phyloP scores from a whole-genome alignment of 1,140 invertebrate genomes.

The Parasteatoda tepidariorum region DNA sequence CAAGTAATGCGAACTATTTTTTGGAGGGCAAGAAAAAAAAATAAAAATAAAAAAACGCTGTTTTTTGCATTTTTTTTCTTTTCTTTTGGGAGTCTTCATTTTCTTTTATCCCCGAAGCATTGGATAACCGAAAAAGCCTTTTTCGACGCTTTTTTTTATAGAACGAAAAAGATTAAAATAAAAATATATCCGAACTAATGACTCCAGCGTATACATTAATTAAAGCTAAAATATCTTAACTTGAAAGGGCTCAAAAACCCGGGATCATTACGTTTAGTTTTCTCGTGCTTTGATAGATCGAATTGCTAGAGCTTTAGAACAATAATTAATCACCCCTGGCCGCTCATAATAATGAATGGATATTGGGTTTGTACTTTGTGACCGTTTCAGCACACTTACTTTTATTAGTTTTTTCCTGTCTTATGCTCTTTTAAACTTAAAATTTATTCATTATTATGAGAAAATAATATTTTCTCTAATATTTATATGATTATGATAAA shows the following conservation, averaged over 20 bases:
- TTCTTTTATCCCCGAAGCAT: too few species aligned
- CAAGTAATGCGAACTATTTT: conserved; percentile 30
- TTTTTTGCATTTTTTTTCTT: not conserved
- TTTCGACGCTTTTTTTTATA: not conserved
- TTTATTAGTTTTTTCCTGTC: too few species aligned
- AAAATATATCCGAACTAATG: conserved; percentile 32
- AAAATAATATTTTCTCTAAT: too few species aligned
- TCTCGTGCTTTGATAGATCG: conserved; percentile 42
- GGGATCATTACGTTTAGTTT: conserved; percentile 33
- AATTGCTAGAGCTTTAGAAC: conserved; percentile 3
- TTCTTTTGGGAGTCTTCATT: too few species aligned
- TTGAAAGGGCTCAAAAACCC: not conserved
- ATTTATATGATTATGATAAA: too few species aligned
- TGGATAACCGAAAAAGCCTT: too few species aligned
- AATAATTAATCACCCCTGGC: conserved; percentile 37
- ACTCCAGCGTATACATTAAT: conserved; percentile 38
- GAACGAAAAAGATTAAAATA: not conserved
- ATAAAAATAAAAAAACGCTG: too few species aligned
- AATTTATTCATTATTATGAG: too few species aligned
- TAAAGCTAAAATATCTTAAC: conserved; percentile 34
- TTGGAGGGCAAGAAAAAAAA: too few species aligned
- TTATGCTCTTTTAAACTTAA: too few species aligned
- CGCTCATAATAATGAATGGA: conserved; percentile 37
- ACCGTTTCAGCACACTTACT: too few species aligned
- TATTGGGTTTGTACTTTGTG: too few species aligned